These are phyloP conservation scores for Orchestia grillus DNA, from an alignment of 1,140 invertebrate genomes.

Conservation along the genomic window DNA sequence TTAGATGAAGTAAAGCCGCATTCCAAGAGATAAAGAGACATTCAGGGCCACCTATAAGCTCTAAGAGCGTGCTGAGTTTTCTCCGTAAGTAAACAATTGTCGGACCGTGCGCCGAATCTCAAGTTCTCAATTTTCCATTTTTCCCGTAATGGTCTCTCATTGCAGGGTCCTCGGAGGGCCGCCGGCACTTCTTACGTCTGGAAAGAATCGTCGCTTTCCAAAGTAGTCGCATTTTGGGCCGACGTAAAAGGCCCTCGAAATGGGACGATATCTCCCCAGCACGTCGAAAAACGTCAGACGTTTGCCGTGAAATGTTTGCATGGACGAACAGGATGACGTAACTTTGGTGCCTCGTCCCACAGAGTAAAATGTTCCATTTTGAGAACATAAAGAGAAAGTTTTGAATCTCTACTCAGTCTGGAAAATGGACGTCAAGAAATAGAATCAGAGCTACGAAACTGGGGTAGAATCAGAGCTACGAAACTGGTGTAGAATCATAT, in stretches of 20 bases:
- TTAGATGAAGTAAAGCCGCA: background rate
- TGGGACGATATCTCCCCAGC: slow-evolving; percentile 8
- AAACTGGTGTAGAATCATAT: too few species aligned
- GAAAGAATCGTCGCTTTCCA: slow-evolving; percentile 13
- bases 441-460: background rate
- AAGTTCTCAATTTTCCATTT: slow-evolving; percentile 25
- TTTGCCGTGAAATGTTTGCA: slow-evolving; percentile 18
- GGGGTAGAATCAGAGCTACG: background rate
- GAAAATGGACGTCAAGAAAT: background rate
- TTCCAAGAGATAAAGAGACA: background rate
- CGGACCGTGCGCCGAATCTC: background rate
- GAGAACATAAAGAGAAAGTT: background rate
- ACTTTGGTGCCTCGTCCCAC: background rate
- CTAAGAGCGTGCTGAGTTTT: background rate
- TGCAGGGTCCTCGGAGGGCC: background rate
- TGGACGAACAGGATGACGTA: slow-evolving; percentile 13
- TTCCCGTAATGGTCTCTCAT: slow-evolving; percentile 5
- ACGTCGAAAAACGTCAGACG: slow-evolving; percentile 34
- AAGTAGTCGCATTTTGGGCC: slow-evolving; percentile 29
- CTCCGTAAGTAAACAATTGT: background rate
- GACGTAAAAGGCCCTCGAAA: slow-evolving; percentile 18
- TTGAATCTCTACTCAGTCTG: background rate
- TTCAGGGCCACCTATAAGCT: background rate
- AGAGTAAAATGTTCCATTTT: background rate
- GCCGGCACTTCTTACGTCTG: background rate